phyloP scores from a whole-genome alignment of 2,113 vertebrate species.

The Trinectes maculatus region DNA sequence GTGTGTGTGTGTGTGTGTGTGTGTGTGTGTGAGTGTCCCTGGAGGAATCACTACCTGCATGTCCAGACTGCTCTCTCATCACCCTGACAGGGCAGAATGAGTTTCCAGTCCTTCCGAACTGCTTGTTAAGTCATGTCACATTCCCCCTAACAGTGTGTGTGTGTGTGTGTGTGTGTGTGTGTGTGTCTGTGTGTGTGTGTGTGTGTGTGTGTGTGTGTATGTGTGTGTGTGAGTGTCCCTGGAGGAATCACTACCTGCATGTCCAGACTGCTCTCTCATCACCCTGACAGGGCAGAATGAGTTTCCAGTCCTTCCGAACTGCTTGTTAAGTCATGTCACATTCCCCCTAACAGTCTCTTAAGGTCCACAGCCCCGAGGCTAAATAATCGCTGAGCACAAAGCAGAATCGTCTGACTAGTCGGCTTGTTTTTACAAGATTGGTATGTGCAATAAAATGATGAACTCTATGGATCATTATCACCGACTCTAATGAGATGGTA shows the following conservation, averaged over 20 bases:
- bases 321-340: conserved; percentile 67
- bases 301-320: conserved; percentile 35
- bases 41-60: conserved; percentile 53
- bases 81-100: conserved; percentile 45
- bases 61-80: conserved; percentile 61
- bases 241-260: conserved; percentile 53
- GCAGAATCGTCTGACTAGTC: neutral
- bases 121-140: conserved; percentile 67
- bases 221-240: conserved; percentile 30
- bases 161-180: too few relatives aligned
- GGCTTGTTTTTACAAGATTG: conserved; percentile 16
- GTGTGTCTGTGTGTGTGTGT: conserved; percentile 7
- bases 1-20: conserved; percentile 14
- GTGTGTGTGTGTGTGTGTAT: conserved; percentile 14
- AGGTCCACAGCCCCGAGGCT: conserved; percentile 24
- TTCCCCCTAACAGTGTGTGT: too few relatives aligned
- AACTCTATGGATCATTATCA: conserved; percentile 26
- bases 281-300: conserved; percentile 45
- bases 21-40: conserved; percentile 30
- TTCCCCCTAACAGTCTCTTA: conserved; percentile 39
- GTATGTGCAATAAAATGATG: neutral
- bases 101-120: conserved; percentile 35
- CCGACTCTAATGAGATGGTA: conserved; percentile 27
- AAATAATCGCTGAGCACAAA: conserved; percentile 13
- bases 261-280: conserved; percentile 61